These are phyloP conservation scores for Myotis vivesi DNA, from an alignment of 2,797 vertebrate species.

Conservation along the genomic window DNA sequence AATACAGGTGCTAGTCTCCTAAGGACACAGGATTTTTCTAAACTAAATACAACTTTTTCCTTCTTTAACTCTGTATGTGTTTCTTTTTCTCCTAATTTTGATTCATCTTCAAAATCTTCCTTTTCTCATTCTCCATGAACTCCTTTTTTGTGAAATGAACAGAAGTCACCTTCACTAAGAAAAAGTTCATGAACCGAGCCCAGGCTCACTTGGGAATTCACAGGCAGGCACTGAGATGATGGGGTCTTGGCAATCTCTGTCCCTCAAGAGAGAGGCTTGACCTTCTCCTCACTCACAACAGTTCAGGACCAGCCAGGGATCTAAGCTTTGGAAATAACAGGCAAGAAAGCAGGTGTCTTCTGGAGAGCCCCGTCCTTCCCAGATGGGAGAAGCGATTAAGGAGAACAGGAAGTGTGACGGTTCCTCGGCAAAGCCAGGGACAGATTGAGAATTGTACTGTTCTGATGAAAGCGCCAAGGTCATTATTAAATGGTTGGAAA, in stretches of 20 bases:
- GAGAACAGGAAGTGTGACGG: slow-evolving; percentile 77
- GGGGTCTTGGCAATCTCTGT: not conserved
- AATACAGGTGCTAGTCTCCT: not conserved
- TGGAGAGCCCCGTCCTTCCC: slow-evolving; percentile 58
- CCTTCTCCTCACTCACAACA: slow-evolving; percentile 62
- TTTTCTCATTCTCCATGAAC: not conserved
- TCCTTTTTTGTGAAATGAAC: slow-evolving; percentile 24
- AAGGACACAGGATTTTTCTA: not conserved
- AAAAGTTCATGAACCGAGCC: not conserved
- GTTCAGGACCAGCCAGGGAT: slow-evolving; percentile 60
- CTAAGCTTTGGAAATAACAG: slow-evolving; percentile 80
- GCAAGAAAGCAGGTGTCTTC: slow-evolving; percentile 84
- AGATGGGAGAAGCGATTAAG: slow-evolving; percentile 83
- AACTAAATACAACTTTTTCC: slow-evolving; percentile 1
- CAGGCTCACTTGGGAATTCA: not conserved
- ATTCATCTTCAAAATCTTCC: slow-evolving; percentile 23
- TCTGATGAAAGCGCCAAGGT: slow-evolving; percentile 81
- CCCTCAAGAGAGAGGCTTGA: slow-evolving; percentile 46
- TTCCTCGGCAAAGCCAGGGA: slow-evolving; percentile 70
- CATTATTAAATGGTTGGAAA: slow-evolving; percentile 86
- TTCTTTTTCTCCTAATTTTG: slow-evolving; percentile 29
- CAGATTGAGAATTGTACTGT: slow-evolving; percentile 83
- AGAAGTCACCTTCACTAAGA: not conserved
- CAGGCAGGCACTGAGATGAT: not conserved
- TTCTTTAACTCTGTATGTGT: not conserved